Conservation (phyloP, 2,113 vertebrate genomes). For the Daphoenositta chrysoptera region DNA sequence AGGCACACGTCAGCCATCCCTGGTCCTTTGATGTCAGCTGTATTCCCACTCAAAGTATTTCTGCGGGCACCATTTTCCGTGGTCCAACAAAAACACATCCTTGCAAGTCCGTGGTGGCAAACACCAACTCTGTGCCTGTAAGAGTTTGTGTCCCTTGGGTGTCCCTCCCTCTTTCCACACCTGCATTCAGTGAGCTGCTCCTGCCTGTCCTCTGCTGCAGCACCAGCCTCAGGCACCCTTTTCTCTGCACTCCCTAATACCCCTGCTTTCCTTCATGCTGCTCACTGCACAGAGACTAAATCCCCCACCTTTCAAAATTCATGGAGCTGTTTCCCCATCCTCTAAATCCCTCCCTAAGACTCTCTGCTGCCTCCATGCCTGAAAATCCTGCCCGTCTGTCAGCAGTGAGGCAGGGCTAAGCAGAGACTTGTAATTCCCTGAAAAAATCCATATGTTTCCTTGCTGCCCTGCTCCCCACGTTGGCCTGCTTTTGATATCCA, state of each 20-base stretch:
- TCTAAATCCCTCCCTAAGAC: slow-evolving; percentile 16
- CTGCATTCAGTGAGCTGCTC: not conserved
- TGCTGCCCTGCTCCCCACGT: accelerated
- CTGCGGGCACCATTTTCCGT: not conserved
- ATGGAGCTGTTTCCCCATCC: not conserved
- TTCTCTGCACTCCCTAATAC: not conserved
- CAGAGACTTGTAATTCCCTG: not conserved
- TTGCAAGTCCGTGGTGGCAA: not conserved
- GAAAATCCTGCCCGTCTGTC: not conserved
- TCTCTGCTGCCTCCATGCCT: not conserved
- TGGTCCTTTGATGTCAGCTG: not conserved
- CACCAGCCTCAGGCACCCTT: not conserved
- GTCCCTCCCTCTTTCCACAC: not conserved
- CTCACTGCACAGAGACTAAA: not conserved
- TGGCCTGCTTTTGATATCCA: not conserved
- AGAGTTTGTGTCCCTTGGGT: not conserved
- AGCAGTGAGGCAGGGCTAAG: not conserved
- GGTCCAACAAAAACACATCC: accelerated
- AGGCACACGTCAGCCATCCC: accelerated
- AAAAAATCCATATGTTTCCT: not conserved
- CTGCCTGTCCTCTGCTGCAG: not conserved
- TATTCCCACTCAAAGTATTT: not conserved
- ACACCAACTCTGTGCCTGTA: not conserved
- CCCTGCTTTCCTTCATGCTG: not conserved
- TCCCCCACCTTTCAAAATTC: slow-evolving; percentile 12